Conservation (phyloP, 1,140 invertebrate species). For the Danaus melanippus region DNA sequence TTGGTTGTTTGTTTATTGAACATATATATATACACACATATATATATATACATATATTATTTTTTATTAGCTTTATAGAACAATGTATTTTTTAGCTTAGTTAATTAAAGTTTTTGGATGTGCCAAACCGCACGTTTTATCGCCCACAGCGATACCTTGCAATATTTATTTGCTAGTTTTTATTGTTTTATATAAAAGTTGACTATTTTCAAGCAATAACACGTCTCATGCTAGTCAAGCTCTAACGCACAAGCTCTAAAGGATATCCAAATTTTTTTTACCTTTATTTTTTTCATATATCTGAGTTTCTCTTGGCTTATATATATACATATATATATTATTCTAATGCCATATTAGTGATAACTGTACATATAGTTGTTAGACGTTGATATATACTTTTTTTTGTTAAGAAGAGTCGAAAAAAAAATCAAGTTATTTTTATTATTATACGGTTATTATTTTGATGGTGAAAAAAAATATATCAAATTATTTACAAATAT, state of each 20-base stretch:
- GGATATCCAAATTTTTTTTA: conserved; percentile 40
- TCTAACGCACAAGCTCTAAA: conserved; percentile 58
- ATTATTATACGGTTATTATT: conserved; percentile 50
- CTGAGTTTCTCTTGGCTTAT: conserved; percentile 38
- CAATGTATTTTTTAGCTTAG: conserved; percentile 60
- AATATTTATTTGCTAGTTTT: conserved; percentile 50
- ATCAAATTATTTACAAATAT: conserved; percentile 55
- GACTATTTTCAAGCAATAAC: conserved; percentile 61
- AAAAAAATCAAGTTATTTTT: conserved; percentile 46
- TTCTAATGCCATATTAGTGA: conserved; percentile 68
- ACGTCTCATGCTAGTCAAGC: conserved; percentile 69
- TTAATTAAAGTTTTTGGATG: conserved; percentile 52
- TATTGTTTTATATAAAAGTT: conserved; percentile 36
- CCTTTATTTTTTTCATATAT: conserved; percentile 26
- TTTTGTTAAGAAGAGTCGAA: conserved; percentile 23
- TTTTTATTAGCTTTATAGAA: conserved; percentile 58
- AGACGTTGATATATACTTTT: conserved; percentile 52
- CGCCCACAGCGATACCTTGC: conserved; percentile 57
- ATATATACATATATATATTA: conserved; percentile 46
- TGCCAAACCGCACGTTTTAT: conserved; percentile 64
- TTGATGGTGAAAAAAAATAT: conserved; percentile 26
- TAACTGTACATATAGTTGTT: conserved; percentile 56
- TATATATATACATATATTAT: conserved; percentile 42
- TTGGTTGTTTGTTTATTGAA: conserved; percentile 44
- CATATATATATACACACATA: conserved; percentile 21